Percentiles rank a stretch among this genome's conserved stretches.
These are phyloP conservation scores for Stramonita haemastoma DNA, from an alignment of 2,888 invertebrate species.

Conservation along the genomic window DNA sequence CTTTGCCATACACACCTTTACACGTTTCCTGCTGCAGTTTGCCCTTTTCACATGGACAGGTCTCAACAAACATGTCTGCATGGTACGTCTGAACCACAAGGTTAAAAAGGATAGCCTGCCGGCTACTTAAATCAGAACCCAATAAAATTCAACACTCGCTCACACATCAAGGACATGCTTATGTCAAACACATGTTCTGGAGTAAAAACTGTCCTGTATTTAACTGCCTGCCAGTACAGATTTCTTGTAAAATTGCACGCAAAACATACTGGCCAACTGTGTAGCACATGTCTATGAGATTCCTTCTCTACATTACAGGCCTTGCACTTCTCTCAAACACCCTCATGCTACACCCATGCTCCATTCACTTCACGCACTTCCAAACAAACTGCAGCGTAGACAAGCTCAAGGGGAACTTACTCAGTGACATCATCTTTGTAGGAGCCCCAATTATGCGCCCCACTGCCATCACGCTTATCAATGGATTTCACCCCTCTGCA, in stretches of 20 bases:
- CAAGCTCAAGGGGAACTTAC: constrained; percentile 78
- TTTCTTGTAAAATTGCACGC: neutral
- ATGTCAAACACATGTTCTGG: constrained; percentile 21
- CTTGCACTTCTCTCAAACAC: neutral
- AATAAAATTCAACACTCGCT: constrained; percentile 34
- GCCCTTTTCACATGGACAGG: too few relatives aligned
- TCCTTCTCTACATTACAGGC: neutral
- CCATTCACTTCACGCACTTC: neutral
- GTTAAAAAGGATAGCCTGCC: too few relatives aligned
- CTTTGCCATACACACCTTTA: too few relatives aligned
- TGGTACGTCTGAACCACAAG: too few relatives aligned
- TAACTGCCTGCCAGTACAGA: neutral
- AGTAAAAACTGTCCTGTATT: neutral
- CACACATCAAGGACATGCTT: neutral
- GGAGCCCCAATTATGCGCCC: constrained; percentile 97
- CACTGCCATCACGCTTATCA: constrained; percentile 96
- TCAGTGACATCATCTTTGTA: constrained; percentile 91
- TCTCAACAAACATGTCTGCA: too few relatives aligned
- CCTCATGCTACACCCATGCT: neutral
- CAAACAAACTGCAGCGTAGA: neutral
- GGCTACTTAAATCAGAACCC: constrained; percentile 30
- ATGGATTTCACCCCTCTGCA: constrained; percentile 89
- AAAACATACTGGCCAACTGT: neutral
- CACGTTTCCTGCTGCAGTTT: too few relatives aligned
- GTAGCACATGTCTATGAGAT: neutral